These are phyloP conservation scores for Eulemur rufifrons DNA, from an alignment of 2,113 vertebrate species.

Conservation along the genomic window DNA sequence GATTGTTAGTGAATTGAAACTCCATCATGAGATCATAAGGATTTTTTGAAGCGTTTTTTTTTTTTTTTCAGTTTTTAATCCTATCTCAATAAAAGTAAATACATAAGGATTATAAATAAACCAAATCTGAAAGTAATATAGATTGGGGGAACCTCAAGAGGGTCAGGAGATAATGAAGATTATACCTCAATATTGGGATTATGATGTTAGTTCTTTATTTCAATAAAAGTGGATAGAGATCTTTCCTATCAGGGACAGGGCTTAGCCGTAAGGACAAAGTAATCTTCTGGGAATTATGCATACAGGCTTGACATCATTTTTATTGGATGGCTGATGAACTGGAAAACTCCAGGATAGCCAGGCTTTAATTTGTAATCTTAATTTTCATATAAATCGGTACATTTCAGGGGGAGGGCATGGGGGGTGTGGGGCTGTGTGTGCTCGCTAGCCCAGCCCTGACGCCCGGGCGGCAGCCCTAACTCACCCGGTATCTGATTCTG, in stretches of 20 bases:
- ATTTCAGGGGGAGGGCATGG: constrained; percentile 78
- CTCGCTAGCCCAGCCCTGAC: constrained; percentile 75
- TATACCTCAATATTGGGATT: constrained; percentile 91
- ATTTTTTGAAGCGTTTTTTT: constrained; percentile 64
- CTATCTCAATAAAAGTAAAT: constrained; percentile 89
- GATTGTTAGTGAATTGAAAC: constrained; percentile 70
- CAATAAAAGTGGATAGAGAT: constrained; percentile 92
- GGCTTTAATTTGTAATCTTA: constrained; percentile 91
- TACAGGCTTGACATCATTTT: constrained; percentile 88
- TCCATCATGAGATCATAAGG: constrained; percentile 76
- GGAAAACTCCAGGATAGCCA: constrained; percentile 87
- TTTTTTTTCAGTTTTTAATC: constrained; percentile 81
- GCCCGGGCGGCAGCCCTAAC: constrained; percentile 72
- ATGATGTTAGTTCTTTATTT: constrained; percentile 91
- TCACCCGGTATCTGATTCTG: constrained; percentile 77
- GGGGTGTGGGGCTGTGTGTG: constrained; percentile 70
- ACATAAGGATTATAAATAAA: constrained; percentile 88
- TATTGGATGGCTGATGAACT: constrained; percentile 89
- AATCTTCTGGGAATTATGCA: constrained; percentile 91
- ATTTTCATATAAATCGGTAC: constrained; percentile 90
- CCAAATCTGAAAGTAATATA: constrained; percentile 86
- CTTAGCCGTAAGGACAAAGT: constrained; percentile 90
- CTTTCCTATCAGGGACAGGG: constrained; percentile 89
- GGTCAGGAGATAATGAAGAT: constrained; percentile 91
- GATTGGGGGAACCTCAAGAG: constrained; percentile 84